A percentile compares a stretch with the other conserved stretches of the same genome.
Conservation (phyloP, 2,113 vertebrate species). For the Puffinus mauretanicus region DNA sequence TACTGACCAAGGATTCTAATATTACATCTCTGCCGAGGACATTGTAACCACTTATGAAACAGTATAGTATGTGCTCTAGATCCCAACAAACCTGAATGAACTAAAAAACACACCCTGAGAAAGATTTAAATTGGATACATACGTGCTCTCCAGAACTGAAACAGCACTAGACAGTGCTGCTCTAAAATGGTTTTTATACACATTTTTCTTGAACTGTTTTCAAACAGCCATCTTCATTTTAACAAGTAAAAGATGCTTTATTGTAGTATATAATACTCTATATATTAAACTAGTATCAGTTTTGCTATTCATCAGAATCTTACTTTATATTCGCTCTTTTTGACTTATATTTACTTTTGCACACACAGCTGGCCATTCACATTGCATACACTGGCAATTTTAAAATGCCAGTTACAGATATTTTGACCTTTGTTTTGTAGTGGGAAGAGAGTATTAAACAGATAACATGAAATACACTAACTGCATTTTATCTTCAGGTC, state of each 20-base stretch:
- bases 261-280: not conserved
- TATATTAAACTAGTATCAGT: not conserved
- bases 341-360: slow-evolving; percentile 77
- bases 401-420: slow-evolving; percentile 72
- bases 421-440: slow-evolving; percentile 60
- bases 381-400: slow-evolving; percentile 66
- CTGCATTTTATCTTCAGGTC: not conserved
- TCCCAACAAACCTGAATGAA: not conserved
- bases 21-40: not conserved
- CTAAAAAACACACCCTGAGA: not conserved
- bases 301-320: not conserved
- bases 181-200: not conserved
- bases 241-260: not conserved
- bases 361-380: slow-evolving; percentile 64
- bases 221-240: not conserved
- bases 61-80: not conserved
- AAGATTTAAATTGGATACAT: not conserved
- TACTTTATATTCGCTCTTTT: slow-evolving; percentile 56
- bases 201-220: not conserved
- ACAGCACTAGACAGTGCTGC: not conserved
- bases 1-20: not conserved
- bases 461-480: not conserved
- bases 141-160: not conserved
- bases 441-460: slow-evolving; percentile 69
- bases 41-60: not conserved